Base-by-base conservation (phyloP, 2,113 vertebrate species). In the Bostrychus sinensis region DNA sequence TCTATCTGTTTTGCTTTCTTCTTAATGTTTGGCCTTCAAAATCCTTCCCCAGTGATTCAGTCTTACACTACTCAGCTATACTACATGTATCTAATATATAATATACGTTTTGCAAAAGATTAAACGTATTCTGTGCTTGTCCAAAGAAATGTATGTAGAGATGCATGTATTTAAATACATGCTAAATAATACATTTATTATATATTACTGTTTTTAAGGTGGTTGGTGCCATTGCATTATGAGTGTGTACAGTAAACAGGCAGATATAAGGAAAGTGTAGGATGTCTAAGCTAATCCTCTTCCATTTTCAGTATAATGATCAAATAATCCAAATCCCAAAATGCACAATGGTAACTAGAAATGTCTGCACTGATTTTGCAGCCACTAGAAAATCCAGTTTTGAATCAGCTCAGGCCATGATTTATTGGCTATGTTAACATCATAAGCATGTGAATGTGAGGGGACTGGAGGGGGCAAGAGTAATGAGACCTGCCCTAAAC, bases 401-500 rank as follows among this genome's bases (percentile, higher is more conserved):
- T 60, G 87, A 87, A 83, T 88, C 74, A 73, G 59, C 45, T 54
- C 72, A 56, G 73, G 77, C 78, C 80, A 86, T 82, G 82, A 85
- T 79, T 85, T 72, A 82, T 70, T 83, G 34, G 28, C 62, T 39
- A 63, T 79, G 85, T 78, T 58, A 45, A 71, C 28, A 64, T 82
- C 83, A 82, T 84, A 78, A 84, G 88, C 82, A 86, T 88, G 81
- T 82, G 66, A 79, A 70, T 37, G 48, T 54, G 11, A 32, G 53
- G 72, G 70, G 48, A 67, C 66, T 19, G 22, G 68, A 56, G 78
- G 81, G 70, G 63, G 62, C 70, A 77, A 80, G 87, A 89, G 72
- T 81, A 86, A 88, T 88, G 73, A 72, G 72, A 72, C 66, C 71
- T 66, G 57, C 71, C 74, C 75, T 53, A 70, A 86, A 88, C 82